Evolutionary conservation across 2,113 vertebrate species (phyloP), one percentile per base, ranked within the genome.

Genomic region (Riparia riparia): DNA sequence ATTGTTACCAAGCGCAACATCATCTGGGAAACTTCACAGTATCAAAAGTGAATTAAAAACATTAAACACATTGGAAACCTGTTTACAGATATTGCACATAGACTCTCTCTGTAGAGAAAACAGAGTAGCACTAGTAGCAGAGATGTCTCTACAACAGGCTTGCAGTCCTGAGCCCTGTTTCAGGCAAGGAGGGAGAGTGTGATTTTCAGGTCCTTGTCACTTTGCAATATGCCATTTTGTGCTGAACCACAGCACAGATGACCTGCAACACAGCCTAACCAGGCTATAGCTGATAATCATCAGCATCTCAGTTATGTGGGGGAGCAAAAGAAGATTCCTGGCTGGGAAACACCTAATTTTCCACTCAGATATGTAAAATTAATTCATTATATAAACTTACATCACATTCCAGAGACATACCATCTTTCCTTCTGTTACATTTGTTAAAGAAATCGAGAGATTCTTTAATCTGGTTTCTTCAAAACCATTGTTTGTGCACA

Each of bases 401-500:
- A 34, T 76, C 63, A 14, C 12, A 45, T 39, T 72, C 82, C 44
- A 94, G 17, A n/a, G 44, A 51, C 58, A 47, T 24, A 45, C 24
- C 6, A 7, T 72, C 60, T 82, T 95, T 69, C 42, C 22, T 93
- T 86, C n/a, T 45, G 2, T 82, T 94, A 71, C 1, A 53, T 45
- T 92, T 49, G 66, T 96, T 96, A 88, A 94, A 95, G 56, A 93
- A 74, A 94, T 76, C 21, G 49, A 64, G 44, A 95, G 89, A 57
- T 83, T 66, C 74, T 95, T 96, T 95, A 64, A 82, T 51, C 63
- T 86, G 11, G 71, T 82, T 95, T 87, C 41, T 82, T 92, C 78
- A 95, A 95, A 77, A 78, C 26, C 47, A 6, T 34, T 54, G 14
- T 49, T 89, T 71, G 93, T 77, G 65, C 69, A 71, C 56, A 69